These are phyloP conservation scores for Ptyas mucosa DNA, from an alignment of 2,113 vertebrate genomes.

Conservation along the genomic window DNA sequence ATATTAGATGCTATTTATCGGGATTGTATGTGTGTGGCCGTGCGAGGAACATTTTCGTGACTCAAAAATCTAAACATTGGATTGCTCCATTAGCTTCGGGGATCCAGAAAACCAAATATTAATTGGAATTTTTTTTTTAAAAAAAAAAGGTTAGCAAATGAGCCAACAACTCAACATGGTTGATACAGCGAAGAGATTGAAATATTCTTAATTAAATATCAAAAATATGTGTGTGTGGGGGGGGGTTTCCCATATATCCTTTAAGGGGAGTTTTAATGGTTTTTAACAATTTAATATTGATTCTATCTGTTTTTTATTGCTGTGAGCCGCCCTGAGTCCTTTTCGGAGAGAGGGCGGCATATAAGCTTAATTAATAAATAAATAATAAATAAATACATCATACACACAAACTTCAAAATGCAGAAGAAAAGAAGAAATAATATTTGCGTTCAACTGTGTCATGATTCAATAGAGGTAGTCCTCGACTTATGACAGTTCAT, in stretches of 20 bases:
- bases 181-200: constrained; percentile 41
- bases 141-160: constrained; percentile 66
- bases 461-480: not conserved
- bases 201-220: constrained; percentile 58
- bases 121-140: constrained; percentile 69
- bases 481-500: too few species aligned
- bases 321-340: too few species aligned
- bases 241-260: not conserved
- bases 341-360: too few species aligned
- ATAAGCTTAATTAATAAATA: too few species aligned
- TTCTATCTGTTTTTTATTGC: too few species aligned
- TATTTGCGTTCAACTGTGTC: not conserved
- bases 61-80: constrained; percentile 77
- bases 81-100: constrained; percentile 63
- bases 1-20: constrained; percentile 88
- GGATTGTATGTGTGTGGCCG: constrained; percentile 82
- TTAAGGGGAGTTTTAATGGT: too few species aligned
- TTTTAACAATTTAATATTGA: too few species aligned
- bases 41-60: constrained; percentile 80
- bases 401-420: not conserved
- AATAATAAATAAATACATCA: too few species aligned
- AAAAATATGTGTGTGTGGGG: constrained; percentile 47
- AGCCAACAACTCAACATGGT: constrained; percentile 34
- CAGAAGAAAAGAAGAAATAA: constrained; percentile 24
- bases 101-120: constrained; percentile 79